Base-by-base conservation (phyloP, 2,888 invertebrate genomes). In the Xanthia icteritia region DNA sequence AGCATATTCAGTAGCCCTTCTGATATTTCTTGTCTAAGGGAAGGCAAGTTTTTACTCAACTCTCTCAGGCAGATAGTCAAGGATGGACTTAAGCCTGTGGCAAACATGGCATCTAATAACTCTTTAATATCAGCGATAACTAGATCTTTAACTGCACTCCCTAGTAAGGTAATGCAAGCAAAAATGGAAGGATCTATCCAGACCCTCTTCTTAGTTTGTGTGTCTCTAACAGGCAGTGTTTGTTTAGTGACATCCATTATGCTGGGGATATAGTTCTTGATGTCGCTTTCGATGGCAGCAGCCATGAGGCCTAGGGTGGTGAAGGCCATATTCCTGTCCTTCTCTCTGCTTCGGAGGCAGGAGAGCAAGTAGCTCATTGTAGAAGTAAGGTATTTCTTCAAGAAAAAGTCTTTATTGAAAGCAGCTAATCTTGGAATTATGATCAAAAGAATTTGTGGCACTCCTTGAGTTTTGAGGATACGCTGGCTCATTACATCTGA, bases 371-470 rank as follows among this genome's bases (percentile, higher is more conserved):
- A 98, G 83, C 97, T 97, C 95, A 99, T 98, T 0, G 98, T 98
- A 0, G 97, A 97, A 61, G 97, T 97, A 0, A 99, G 95, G 93
- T 99, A 98, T 87, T 98, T 97, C 77, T 97, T 97, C 0, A 98
- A 97, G 92, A 99, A 99, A 77, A 97, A 97, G 11, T 98, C 97
- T 79, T 98, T 98, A 92, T 99, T 98, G 90, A 99, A 99, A n/a
- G 99, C 99, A 11, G 99, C 99, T 72, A 99, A 95, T 85, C 99
- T 97, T 1, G 99, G 99, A 79, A 99, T 96, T 68, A 99, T 97
- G 60, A 98, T 98, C 77, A 99, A 97, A 23, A 99, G 94, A 0
- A 98, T 98, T 91, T 99, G 98, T 88, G 99, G 99, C 39, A 99
- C 98, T 92, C 98, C 98, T 9, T 97, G 96, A 71, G 98, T 98